Evolutionary conservation across 2,888 invertebrate genomes (phyloP).

Genomic region (Chironomus riparius): DNA sequence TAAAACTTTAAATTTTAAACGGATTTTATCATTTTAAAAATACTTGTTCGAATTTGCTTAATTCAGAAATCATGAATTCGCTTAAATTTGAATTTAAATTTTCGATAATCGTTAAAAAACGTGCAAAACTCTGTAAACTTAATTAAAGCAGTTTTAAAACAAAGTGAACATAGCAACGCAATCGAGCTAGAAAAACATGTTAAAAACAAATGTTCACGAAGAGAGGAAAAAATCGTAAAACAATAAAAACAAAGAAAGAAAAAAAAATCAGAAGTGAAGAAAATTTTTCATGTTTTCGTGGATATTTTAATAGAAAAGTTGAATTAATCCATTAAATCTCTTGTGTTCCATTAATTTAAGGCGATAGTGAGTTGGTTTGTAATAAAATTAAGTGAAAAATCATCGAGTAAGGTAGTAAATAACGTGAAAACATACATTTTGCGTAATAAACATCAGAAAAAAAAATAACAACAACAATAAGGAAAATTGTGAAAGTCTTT

Average conservation of each 20-base stretch:
- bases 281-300: background rate
- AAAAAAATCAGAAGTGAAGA: background rate
- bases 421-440: constrained; percentile 11
- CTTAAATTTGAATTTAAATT: too few relatives aligned
- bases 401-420: background rate
- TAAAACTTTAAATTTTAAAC: too few relatives aligned
- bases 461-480: background rate
- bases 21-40: too few relatives aligned
- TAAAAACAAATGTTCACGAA: too few relatives aligned
- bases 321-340: background rate
- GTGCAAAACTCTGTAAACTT: too few relatives aligned
- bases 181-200: too few relatives aligned
- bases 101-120: too few relatives aligned
- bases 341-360: background rate
- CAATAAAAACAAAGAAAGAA: background rate
- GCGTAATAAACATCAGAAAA: constrained; percentile 2
- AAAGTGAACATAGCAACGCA: too few relatives aligned
- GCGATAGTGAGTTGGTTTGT: background rate
- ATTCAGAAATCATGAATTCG: too few relatives aligned
- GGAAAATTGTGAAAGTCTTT: constrained; percentile 13
- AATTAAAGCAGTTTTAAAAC: too few relatives aligned
- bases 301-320: background rate
- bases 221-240: too few relatives aligned
- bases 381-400: background rate
- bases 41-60: too few relatives aligned